Percentiles rank a stretch among this genome's conserved stretches.
phyloP scores from a whole-genome alignment of 2,113 vertebrate species.

The Brachirus orientalis region DNA sequence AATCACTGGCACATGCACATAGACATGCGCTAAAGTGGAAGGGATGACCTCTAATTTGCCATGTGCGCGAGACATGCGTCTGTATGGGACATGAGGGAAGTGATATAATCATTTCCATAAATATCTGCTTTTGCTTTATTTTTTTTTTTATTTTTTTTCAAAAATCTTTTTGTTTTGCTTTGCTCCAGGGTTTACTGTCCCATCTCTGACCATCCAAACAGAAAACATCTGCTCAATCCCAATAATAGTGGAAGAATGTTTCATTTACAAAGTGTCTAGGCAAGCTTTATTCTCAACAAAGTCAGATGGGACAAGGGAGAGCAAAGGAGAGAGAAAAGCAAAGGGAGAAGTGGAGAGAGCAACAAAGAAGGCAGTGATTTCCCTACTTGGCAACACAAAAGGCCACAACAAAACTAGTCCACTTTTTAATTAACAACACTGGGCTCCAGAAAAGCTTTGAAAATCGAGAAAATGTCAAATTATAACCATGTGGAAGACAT shows the following conservation, averaged over 20 bases:
- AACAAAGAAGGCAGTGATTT: slow-evolving; percentile 54
- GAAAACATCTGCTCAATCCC: slow-evolving; percentile 78
- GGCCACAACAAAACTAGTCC: slow-evolving; percentile 77
- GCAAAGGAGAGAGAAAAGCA: slow-evolving; percentile 7
- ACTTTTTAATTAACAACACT: slow-evolving; percentile 82
- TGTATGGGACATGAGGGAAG: slow-evolving; percentile 59
- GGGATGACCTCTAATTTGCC: slow-evolving; percentile 76
- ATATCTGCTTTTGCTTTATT: slow-evolving; percentile 64
- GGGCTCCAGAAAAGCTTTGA: slow-evolving; percentile 71
- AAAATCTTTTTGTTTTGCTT: slow-evolving; percentile 66
- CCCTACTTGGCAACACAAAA: slow-evolving; percentile 70
- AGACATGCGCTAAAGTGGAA: slow-evolving; percentile 62
- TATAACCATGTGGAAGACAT: slow-evolving; percentile 77
- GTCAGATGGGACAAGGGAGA: slow-evolving; percentile 44
- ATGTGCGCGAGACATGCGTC: slow-evolving; percentile 70
- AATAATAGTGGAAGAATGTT: slow-evolving; percentile 74
- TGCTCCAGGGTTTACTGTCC: slow-evolving; percentile 68
- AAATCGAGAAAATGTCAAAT: slow-evolving; percentile 76
- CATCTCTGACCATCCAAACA: slow-evolving; percentile 73
- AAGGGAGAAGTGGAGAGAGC: slow-evolving; percentile 42
- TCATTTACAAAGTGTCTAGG: slow-evolving; percentile 72
- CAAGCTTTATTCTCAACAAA: slow-evolving; percentile 59
- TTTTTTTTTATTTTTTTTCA: slow-evolving; percentile 20
- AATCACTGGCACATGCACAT: slow-evolving; percentile 60
- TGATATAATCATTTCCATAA: slow-evolving; percentile 78